Evolutionary conservation across 2,113 vertebrate genomes (phyloP).

Genomic region (Dipodomys merriami): DNA sequence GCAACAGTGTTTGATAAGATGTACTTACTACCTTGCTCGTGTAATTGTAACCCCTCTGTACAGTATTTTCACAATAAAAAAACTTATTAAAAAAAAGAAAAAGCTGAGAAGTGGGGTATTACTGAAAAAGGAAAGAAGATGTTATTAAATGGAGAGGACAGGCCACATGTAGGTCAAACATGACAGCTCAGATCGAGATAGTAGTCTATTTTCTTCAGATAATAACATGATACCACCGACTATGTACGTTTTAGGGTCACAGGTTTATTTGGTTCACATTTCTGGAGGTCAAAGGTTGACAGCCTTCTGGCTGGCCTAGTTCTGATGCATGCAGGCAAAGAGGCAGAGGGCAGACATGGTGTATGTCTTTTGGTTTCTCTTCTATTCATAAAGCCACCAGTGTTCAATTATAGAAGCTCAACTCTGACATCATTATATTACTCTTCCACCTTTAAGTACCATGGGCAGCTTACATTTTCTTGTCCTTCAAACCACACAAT

Average conservation of each 20-base stretch:
- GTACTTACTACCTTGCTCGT: too few species aligned
- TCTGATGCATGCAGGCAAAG: too few species aligned
- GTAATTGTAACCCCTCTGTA: too few species aligned
- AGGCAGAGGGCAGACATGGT: not conserved
- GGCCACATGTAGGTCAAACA: not conserved
- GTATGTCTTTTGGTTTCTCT: not conserved
- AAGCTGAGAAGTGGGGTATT: not conserved
- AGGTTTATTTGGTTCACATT: not conserved
- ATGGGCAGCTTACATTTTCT: not conserved
- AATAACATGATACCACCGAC: not conserved
- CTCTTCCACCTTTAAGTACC: not conserved
- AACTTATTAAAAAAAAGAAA: not conserved
- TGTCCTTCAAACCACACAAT: not conserved
- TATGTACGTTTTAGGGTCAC: not conserved
- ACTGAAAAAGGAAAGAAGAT: not conserved
- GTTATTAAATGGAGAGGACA: too few species aligned
- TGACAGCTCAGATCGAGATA: not conserved
- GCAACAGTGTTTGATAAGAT: too few species aligned
- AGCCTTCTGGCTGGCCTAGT: not conserved
- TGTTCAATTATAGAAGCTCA: not conserved
- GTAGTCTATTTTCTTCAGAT: not conserved
- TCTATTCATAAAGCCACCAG: not conserved
- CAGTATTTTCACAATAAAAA: too few species aligned
- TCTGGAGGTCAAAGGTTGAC: too few species aligned
- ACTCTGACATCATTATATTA: not conserved